Conservation (phyloP, 2,888 invertebrate genomes). For the Rhagophthalmus giganteus region DNA sequence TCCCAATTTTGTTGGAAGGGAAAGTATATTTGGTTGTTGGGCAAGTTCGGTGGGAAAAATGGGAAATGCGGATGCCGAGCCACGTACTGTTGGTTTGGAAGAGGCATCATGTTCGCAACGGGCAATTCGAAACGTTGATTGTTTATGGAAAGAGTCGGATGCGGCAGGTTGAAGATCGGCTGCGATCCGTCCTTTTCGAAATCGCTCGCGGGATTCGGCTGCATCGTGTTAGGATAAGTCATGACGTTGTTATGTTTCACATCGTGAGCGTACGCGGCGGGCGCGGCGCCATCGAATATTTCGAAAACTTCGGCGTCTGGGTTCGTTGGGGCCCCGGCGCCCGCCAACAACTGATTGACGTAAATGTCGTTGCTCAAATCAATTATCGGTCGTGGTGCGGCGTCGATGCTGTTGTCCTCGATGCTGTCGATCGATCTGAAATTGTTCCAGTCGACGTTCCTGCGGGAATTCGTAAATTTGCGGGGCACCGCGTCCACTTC, state of each 20-base stretch:
- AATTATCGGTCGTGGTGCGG: slow-evolving; percentile 10
- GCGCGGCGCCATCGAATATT: neutral
- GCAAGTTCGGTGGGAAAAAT: slow-evolving; percentile 1
- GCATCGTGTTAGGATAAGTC: neutral
- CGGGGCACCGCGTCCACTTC: slow-evolving; percentile 27
- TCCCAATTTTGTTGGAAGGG: no score
- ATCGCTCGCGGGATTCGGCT: neutral
- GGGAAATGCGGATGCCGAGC: neutral
- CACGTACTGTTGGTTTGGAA: neutral
- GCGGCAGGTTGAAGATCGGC: slow-evolving; percentile 1
- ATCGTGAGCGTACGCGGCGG: no score
- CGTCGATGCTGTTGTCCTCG: slow-evolving; percentile 28
- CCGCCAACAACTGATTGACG: slow-evolving; percentile 33
- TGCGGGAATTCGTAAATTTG: slow-evolving; percentile 5
- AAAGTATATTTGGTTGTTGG: neutral
- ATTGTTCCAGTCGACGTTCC: slow-evolving; percentile 20
- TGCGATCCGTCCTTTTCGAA: slow-evolving; percentile 1
- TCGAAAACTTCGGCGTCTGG: slow-evolving; percentile 49
- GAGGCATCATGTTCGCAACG: neutral
- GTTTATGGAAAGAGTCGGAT: slow-evolving; percentile 6
- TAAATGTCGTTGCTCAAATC: slow-evolving; percentile 37
- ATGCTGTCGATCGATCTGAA: slow-evolving; percentile 19
- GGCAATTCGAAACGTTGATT: neutral
- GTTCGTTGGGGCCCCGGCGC: slow-evolving; percentile 42
- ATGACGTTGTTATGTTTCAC: neutral